Conservation (phyloP, 1,140 invertebrate species). For the Lutraria rhynchaena region DNA sequence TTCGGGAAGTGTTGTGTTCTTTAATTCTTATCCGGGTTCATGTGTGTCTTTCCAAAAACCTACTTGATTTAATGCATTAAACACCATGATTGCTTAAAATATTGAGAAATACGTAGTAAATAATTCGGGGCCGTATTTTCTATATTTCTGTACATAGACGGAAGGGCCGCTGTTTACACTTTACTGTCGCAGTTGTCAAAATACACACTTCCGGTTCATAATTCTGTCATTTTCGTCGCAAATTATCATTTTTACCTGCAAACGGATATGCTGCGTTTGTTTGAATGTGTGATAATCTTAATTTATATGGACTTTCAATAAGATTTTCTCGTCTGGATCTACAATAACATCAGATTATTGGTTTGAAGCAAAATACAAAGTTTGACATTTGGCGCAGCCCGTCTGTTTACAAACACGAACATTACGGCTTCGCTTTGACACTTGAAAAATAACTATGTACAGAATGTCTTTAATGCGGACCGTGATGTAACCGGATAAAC, state of each 20-base stretch:
- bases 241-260: conserved; percentile 3
- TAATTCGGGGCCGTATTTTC: no score
- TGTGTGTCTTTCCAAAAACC: no score
- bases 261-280: background rate
- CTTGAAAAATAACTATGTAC: background rate
- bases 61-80: no score
- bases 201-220: conserved; percentile 12
- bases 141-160: no score
- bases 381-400: conserved; percentile 7
- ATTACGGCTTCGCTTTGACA: no score
- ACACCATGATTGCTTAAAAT: no score
- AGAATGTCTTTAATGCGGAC: background rate
- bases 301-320: background rate
- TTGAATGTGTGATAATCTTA: background rate
- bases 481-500: background rate
- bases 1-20: no score
- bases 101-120: no score
- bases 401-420: no score
- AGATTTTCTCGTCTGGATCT: background rate
- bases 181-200: no score
- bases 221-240: conserved; percentile 27
- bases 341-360: background rate
- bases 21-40: no score
- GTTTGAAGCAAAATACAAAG: background rate
- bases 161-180: no score